Evolutionary conservation across 1,140 invertebrate genomes (phyloP), one percentile per base, ranked within the genome.

Genomic region (Paralvinella palmiformis): DNA sequence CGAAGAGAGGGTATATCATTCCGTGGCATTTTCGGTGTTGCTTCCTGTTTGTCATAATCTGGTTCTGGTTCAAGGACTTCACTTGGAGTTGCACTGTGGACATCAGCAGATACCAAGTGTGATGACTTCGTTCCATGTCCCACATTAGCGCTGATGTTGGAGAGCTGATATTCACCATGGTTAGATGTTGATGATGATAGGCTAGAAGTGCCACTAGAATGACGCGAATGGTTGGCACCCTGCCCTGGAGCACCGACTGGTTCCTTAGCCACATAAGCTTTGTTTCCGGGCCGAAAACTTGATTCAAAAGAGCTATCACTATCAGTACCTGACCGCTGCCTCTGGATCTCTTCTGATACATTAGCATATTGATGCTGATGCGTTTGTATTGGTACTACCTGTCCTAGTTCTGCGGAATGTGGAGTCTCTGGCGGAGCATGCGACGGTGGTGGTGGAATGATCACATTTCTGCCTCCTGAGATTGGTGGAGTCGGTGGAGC

Each of bases 261-360:
- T 27, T 71, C 68, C 24, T 73, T 67, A 2, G 58, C 70, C 48
- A 76, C 53, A 64, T 69, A 69, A 17, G 75, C 75, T 57, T 68
- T 70, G 52, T 65, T 72, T 7, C 74, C 73, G 37, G 77, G 77
- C 65, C 75, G 52, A 65, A 79, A 79, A 68, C 77, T 79, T 5
- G 77, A 79, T 59, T 77, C 74, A 67, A 72, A 75, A 3, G 69
- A 64, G 20, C 41, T 60, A 48, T 68, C n/a, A 69, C 69, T 20
- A 32, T 64, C 64, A 33, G 64, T 67, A n/a, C n/a, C n/a, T n/a
- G n/a, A n/a, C n/a, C n/a, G n/a, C 1, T 55, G 53, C 10, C 55
- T 55, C 22, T 65, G 66, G 24, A 71, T 62, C 44, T 71, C 69
- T 33, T 68, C 71, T 10, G 69, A 70, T 10, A 70, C 65, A 68